Evolutionary conservation across 1,140 invertebrate genomes (phyloP).

Genomic region (Ctenoplectra terminalis): DNA sequence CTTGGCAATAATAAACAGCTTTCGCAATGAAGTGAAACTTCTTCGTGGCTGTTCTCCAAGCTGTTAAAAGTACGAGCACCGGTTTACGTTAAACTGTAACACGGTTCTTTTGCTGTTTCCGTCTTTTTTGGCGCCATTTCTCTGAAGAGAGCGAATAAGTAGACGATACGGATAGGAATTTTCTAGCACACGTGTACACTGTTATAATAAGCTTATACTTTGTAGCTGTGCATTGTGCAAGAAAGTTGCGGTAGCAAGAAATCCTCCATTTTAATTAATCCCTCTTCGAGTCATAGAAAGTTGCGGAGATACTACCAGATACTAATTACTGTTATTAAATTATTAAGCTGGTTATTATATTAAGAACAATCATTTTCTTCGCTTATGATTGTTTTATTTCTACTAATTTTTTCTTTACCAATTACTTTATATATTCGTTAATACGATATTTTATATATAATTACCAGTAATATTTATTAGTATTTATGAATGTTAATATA

Average conservation of each 20-base stretch:
- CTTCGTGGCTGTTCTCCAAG: background rate
- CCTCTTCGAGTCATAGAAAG: background rate
- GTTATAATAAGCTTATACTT: background rate
- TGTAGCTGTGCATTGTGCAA: too few relatives aligned
- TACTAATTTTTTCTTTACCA: too few relatives aligned
- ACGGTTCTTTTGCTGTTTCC: background rate
- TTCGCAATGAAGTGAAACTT: background rate
- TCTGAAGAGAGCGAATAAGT: background rate
- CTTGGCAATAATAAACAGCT: background rate
- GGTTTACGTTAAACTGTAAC: conserved; percentile 6
- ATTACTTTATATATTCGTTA: too few relatives aligned
- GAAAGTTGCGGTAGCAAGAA: background rate
- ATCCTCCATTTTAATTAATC: background rate
- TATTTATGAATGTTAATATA: too few relatives aligned
- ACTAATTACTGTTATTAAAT: too few relatives aligned
- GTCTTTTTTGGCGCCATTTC: background rate
- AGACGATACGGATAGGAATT: background rate
- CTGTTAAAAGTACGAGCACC: background rate
- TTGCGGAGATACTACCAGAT: too few relatives aligned
- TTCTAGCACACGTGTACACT: background rate
- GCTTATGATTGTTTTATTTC: too few relatives aligned
- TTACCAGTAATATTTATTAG: too few relatives aligned
- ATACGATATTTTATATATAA: too few relatives aligned
- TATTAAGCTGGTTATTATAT: too few relatives aligned
- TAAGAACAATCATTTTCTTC: too few relatives aligned